These are phyloP conservation scores for Muscicapa striata DNA, from an alignment of 2,797 vertebrate species.

Conservation along the genomic window DNA sequence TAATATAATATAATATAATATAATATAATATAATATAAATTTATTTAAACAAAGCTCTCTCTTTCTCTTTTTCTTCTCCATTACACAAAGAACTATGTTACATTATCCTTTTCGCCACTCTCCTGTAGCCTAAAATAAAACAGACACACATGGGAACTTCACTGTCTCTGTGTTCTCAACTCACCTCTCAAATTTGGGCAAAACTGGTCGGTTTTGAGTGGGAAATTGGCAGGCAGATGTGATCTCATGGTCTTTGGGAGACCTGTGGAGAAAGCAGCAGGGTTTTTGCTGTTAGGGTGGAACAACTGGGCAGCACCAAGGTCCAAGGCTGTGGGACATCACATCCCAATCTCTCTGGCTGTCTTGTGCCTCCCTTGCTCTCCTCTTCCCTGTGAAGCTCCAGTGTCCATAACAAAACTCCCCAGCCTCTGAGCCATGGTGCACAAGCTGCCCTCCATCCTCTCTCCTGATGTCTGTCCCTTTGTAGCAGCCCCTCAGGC, in stretches of 20 bases:
- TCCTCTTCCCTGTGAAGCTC: background rate
- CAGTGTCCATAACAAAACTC: background rate
- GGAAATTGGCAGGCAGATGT: rapidly evolving
- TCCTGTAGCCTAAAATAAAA: too few species aligned
- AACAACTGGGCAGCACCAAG: background rate
- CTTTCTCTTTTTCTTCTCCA: too few species aligned
- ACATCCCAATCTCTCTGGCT: background rate
- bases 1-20: too few species aligned
- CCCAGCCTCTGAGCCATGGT: background rate
- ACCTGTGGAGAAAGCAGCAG: background rate
- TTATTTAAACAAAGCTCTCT: too few species aligned
- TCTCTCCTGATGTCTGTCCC: background rate
- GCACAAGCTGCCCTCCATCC: background rate
- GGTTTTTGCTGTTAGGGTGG: background rate
- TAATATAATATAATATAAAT: too few species aligned
- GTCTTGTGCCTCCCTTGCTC: background rate
- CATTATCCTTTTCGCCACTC: too few species aligned
- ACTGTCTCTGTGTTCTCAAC: background rate
- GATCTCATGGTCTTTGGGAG: background rate
- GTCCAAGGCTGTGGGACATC: background rate
- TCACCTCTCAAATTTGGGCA: background rate
- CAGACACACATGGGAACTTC: background rate
- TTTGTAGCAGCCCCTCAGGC: background rate
- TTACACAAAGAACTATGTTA: too few species aligned
- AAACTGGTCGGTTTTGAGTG: background rate